A percentile compares a stretch with the other conserved stretches of the same genome.
These are phyloP conservation scores for Gouania willdenowi DNA, from an alignment of 2,797 vertebrate genomes.

Conservation along the genomic window DNA sequence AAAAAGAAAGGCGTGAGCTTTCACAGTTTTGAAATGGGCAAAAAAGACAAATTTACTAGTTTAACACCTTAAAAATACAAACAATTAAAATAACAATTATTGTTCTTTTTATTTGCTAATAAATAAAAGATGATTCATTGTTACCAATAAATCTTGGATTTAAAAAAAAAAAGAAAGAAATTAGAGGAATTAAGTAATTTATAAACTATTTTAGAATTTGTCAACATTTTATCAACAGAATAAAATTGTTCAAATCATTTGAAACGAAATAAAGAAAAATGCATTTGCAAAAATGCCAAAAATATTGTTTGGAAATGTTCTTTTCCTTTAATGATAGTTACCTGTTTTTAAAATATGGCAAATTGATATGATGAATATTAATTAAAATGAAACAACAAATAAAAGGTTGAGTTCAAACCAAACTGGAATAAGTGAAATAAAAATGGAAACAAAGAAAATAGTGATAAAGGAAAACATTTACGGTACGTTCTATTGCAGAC, in stretches of 20 bases:
- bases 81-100: too few relatives aligned
- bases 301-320: neutral
- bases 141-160: too few relatives aligned
- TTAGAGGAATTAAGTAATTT: neutral
- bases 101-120: too few relatives aligned
- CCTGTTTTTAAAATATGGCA: slow-evolving; percentile 16
- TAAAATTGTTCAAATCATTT: too few relatives aligned
- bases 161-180: neutral
- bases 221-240: too few relatives aligned
- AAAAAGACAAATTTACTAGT: too few relatives aligned
- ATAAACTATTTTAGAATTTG: neutral
- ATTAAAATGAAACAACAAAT: slow-evolving; percentile 12
- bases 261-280: neutral
- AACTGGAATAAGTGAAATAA: slow-evolving; percentile 3
- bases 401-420: slow-evolving; percentile 10
- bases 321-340: neutral
- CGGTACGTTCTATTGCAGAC: slow-evolving; percentile 54
- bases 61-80: slow-evolving; percentile 16
- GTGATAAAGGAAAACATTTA: neutral
- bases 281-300: too few relatives aligned
- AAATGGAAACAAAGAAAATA: slow-evolving; percentile 9
- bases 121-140: too few relatives aligned
- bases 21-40: slow-evolving; percentile 43
- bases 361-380: slow-evolving; percentile 14
- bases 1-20: slow-evolving; percentile 27